Conservation (phyloP, 2,888 invertebrate species). For the Aphidius colemani region DNA sequence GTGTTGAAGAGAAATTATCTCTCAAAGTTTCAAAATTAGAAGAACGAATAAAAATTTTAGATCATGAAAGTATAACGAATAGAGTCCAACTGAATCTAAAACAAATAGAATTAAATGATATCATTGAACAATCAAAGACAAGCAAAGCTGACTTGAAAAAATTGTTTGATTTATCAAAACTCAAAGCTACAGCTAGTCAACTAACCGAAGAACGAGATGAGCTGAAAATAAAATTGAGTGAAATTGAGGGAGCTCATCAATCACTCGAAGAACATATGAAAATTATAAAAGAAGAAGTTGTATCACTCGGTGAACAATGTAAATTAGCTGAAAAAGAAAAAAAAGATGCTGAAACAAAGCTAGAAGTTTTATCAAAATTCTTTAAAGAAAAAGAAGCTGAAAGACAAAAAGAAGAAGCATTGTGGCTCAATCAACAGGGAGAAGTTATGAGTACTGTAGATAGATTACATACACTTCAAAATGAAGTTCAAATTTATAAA, state of each 20-base stretch:
- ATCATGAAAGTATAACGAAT: constrained; percentile 47
- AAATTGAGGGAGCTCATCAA: constrained; percentile 58
- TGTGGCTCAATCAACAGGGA: constrained; percentile 80
- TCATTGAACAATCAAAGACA: constrained; percentile 48
- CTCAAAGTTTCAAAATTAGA: constrained; percentile 63
- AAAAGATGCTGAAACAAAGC: constrained; percentile 78
- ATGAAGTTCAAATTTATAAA: constrained; percentile 77
- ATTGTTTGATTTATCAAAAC: constrained; percentile 64
- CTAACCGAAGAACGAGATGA: constrained; percentile 64
- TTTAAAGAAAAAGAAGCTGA: constrained; percentile 90
- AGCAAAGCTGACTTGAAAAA: constrained; percentile 58
- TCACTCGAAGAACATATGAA: constrained; percentile 61
- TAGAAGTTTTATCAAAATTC: constrained; percentile 85
- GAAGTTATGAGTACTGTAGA: constrained; percentile 81
- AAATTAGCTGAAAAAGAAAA: constrained; percentile 72
- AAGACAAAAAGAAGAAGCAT: constrained; percentile 82
- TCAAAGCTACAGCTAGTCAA: constrained; percentile 66
- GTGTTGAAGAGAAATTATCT: constrained; percentile 63
- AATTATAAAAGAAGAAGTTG: constrained; percentile 62
- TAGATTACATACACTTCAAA: constrained; percentile 76
- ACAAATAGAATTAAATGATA: constrained; percentile 50
- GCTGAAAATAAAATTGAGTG: constrained; percentile 49
- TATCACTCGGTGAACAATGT: constrained; percentile 65
- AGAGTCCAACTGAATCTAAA: constrained; percentile 48
- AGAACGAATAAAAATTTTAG: constrained; percentile 65